Percentiles rank a stretch among this genome's conserved stretches.
Conservation (phyloP, 2,797 vertebrate genomes). For the Todus mexicanus region DNA sequence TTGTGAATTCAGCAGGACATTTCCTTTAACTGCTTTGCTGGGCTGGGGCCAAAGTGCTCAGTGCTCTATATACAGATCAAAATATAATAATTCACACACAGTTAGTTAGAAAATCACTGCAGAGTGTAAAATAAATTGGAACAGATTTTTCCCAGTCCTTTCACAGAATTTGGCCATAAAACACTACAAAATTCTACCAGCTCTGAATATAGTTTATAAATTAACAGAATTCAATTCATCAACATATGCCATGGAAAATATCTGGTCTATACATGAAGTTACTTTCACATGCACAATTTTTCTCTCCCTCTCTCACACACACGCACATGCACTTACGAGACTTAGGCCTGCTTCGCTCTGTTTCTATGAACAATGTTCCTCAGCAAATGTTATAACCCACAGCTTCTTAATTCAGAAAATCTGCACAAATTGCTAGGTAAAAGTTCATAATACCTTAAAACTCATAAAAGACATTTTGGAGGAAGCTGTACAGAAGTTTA, state of each 20-base stretch:
- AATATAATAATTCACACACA: slow-evolving; percentile 50
- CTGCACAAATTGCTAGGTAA: slow-evolving; percentile 21
- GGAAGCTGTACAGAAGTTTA: slow-evolving; percentile 26
- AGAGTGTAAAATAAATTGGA: slow-evolving; percentile 36
- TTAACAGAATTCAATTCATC: slow-evolving; percentile 41
- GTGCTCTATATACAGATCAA: slow-evolving; percentile 15
- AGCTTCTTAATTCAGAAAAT: slow-evolving; percentile 13
- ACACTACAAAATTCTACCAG: slow-evolving; percentile 13
- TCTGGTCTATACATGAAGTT: slow-evolving; percentile 31
- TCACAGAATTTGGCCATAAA: slow-evolving; percentile 1
- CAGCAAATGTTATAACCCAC: neutral
- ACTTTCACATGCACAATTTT: slow-evolving; percentile 16
- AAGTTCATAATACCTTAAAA: slow-evolving; percentile 42
- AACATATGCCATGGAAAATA: slow-evolving; percentile 34
- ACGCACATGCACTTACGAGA: neutral
- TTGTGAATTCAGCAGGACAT: slow-evolving; percentile 58
- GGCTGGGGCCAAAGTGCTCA: slow-evolving; percentile 32
- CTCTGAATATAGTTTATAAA: slow-evolving; percentile 51
- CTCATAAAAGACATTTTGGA: slow-evolving; percentile 6
- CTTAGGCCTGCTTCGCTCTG: neutral
- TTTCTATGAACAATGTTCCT: neutral
- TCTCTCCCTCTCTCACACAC: neutral
- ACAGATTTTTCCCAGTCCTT: slow-evolving; percentile 41
- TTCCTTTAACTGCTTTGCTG: slow-evolving; percentile 62
- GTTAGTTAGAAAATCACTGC: slow-evolving; percentile 27